Evolutionary conservation across 2,113 vertebrate genomes (phyloP).

Genomic region (Guaruba guarouba): DNA sequence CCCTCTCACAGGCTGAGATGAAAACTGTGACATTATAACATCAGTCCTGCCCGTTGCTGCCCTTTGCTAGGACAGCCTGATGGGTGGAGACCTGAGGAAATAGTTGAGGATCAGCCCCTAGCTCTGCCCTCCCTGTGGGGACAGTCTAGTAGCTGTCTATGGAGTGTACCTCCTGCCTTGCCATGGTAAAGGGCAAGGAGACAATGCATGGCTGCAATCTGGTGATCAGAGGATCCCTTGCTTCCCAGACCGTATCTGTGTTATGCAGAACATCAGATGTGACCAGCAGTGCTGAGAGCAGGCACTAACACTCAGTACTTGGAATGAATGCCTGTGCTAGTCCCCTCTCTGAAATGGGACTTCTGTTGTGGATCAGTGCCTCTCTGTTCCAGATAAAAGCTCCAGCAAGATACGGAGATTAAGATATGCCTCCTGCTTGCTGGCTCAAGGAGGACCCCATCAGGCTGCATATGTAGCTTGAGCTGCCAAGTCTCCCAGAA

Average conservation of each 20-base stretch:
- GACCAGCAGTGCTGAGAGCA: not conserved
- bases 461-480: not conserved
- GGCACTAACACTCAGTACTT: not conserved
- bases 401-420: not conserved
- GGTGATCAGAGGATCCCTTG: not conserved
- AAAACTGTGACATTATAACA: not conserved
- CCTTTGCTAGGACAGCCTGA: not conserved
- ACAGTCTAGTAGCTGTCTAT: not conserved
- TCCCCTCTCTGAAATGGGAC: not conserved
- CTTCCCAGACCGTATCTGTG: accelerated
- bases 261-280: not conserved
- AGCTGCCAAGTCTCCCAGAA: not conserved
- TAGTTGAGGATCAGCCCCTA: not conserved
- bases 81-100: not conserved
- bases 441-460: not conserved
- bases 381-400: not conserved
- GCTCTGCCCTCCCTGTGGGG: not conserved
- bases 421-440: not conserved
- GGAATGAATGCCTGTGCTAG: not conserved
- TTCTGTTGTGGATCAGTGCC: not conserved
- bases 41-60: not conserved
- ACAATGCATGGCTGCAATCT: not conserved
- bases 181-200: not conserved
- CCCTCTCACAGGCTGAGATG: not conserved
- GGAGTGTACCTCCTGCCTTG: not conserved